Evolutionary conservation across 2,888 invertebrate genomes (phyloP), one percentile per base, ranked within the genome.

Genomic region (Eulithis testata): DNA sequence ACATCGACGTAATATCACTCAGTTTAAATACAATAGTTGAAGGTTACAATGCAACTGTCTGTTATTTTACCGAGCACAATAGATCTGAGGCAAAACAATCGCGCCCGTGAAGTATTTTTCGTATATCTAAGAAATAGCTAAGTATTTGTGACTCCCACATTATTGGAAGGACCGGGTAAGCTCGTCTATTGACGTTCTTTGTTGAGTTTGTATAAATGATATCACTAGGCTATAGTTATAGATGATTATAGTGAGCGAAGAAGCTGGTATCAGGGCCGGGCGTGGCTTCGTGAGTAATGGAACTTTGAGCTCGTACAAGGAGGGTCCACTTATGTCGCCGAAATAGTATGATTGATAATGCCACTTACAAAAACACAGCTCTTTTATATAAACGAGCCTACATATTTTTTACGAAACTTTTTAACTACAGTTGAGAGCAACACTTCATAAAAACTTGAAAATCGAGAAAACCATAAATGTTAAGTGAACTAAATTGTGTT

Each of bases 251-350:
- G 80, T 80, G 80, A 76, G 77, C 80, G 79, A 74, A 81, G 77
- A 80, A 80, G 81, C 80, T 75, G 83, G 84, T 90, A 91, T 90
- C 90, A 89, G 89, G 80, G 84, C 78, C 76, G 88, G 91, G 91
- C 87, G 91, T 84, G 87, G 88, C 83, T 78, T 81, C 75, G 79
- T 92, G 91, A 93, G 86, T 93, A 93, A 92, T 93, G 92, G 91
- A 86, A 87, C 82, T 89, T 85, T 79, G 88, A 88, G 89, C 88
- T 88, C 87, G 85, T 79, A 86, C 88, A 89, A 90, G 87, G 89
- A 92, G 91, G 92, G 93, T 91, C 89, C 91, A 90, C 91, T 92
- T 91, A 90, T 91, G 91, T 91, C 91, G 87, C 83, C 82, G 84
- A 83, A 87, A 88, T 87, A 81, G 82, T 89, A 91, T 93, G 93